Conservation (phyloP, 2,797 vertebrate species). For the Anguilla marmorata region DNA sequence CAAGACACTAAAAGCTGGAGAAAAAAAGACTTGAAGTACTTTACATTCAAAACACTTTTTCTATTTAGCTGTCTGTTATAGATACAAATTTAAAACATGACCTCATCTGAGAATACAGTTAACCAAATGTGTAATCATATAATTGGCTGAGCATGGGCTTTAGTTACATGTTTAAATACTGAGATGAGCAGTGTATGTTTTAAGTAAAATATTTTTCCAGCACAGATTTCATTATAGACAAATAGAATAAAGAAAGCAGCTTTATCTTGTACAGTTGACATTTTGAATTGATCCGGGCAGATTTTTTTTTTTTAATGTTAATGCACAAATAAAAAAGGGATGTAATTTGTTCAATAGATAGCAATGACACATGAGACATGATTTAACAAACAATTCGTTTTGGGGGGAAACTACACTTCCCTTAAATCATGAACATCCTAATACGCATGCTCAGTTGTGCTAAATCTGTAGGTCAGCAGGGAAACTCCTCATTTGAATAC, state of each 20-base stretch:
- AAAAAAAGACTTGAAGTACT: neutral
- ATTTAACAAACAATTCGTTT: neutral
- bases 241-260: neutral
- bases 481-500: constrained; percentile 64
- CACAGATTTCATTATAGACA: neutral
- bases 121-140: neutral
- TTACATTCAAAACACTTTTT: neutral
- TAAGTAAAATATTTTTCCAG: neutral
- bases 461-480: constrained; percentile 52
- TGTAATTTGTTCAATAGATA: neutral
- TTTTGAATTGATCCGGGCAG: neutral
- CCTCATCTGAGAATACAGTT: neutral
- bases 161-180: neutral
- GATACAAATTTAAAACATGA: neutral
- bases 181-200: neutral
- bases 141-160: neutral
- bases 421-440: constrained; percentile 34
- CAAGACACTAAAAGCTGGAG: neutral
- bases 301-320: neutral
- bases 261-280: neutral
- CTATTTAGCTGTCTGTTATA: neutral
- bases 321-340: neutral
- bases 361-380: neutral
- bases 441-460: constrained; percentile 59
- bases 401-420: constrained; percentile 58